Evolutionary conservation across 2,888 invertebrate species (phyloP), one percentile per base, ranked within the genome.

Genomic region (Athalia cordata): DNA sequence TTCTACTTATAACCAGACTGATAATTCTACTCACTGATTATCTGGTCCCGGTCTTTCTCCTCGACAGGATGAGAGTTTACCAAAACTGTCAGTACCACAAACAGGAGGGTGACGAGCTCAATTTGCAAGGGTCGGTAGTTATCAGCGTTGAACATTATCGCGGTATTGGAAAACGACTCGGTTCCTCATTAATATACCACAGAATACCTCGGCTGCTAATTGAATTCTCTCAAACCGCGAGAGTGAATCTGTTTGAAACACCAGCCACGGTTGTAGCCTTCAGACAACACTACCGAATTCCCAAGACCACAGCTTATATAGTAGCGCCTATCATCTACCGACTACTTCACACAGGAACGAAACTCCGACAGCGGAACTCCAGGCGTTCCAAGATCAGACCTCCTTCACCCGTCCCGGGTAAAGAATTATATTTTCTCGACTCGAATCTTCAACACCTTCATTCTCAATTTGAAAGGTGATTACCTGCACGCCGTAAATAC

Each of bases 261-360:
- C 75, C 75, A 49, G 29, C 64, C 80, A 68, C 45, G 74, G 64
- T 77, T 80, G 81, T 78, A 77, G 72, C 77, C 79, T 15, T 75
- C 80, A 78, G 77, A 82, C 80, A 83, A 84, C 82, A 81, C 81
- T 80, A 81, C 78, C 75, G 78, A 83, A 83, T 83, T 79, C 78
- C 52, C 79, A 79, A 70, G 81, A 79, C 78, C 74, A 66, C 49
- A 62, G 77, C 80, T 85, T 83, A 82, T 84, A 84, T 84, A 83
- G 49, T 29, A 9, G 43, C 75, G 75, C 75, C 75, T 75, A 43
- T 50, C n/a, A 11, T 13, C 11, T 13, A 72, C 45, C 8, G 45
- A 47, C 72, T 11, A 57, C 4, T 9, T 57, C n/a, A 59, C 15
- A 47, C 72, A 59, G 59, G 1, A 4, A 13, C 45, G 72, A 29